Base-by-base conservation (phyloP, 1,140 invertebrate genomes). In the Zaprionus vittiger region DNA sequence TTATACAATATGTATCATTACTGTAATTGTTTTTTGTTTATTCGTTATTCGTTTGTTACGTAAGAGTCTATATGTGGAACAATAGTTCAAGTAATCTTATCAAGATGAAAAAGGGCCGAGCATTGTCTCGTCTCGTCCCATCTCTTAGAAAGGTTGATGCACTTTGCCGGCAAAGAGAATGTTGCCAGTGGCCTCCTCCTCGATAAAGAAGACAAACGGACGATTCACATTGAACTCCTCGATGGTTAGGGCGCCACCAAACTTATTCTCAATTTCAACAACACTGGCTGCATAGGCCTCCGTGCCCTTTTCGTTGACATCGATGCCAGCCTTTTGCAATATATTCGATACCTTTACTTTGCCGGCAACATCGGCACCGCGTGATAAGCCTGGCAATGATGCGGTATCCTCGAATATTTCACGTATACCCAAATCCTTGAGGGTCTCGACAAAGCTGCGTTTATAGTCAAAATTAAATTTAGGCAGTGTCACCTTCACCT, bases 271-370 rank as follows among this genome's bases (percentile, higher is more conserved):
- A 7, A 97, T 93, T 24, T 95, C 93, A 17, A 96, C 93, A 77
- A 95, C 96, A 71, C 97, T 97, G 7, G 96, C 95, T 0, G 96
- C 95, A 83, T 95, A 97, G 4, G 96, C 96, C 5, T 95, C 94
- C 38, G 95, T 97, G 49, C 97, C 97, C 77, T 96, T 93, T 93
- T 98, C 97, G 83, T 97, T 96, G 2, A 98, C 95, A 91, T 96
- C 96, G 41, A 98, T 96, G 60, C 96, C 97, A 54, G 96, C 94
- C 83, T 97, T 96, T 87, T 98, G 97, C 26, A 97, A 73, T 15
- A 98, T 94, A 71, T 96, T 95, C 0, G 96, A 96, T 0, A 98
- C 95, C 31, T 94, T 93, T 14, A 97, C 86, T 38, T 94, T 93
- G 22, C 92, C 93, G 2, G 91, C 81, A 5, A 93, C 81, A 1